These are phyloP conservation scores for Ephydatia muelleri DNA, from an alignment of 37 sponge, comb jelly and placozoan species.

Conservation along the genomic window DNA sequence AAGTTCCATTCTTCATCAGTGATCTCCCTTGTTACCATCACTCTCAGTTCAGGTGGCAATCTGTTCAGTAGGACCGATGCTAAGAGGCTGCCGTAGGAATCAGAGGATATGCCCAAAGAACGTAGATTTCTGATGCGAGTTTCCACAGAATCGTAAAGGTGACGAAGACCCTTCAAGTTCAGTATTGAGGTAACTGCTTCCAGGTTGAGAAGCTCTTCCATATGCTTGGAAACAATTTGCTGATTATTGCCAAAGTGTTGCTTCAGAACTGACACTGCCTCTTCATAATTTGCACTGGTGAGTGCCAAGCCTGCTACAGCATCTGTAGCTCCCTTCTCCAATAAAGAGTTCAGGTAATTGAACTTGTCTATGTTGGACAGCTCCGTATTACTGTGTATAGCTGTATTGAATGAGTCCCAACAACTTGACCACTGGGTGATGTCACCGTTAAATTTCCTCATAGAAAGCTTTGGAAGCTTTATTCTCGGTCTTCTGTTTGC, in stretches of 20 bases:
- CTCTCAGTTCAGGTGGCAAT: slow-evolving; percentile 16
- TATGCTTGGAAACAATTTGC: no score
- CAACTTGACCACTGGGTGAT: no score
- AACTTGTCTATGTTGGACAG: slow-evolving; percentile 16
- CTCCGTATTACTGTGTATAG: slow-evolving; percentile 14
- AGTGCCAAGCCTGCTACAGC: no score
- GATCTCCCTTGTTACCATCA: background rate
- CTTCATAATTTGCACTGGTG: background rate
- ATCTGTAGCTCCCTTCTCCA: no score
- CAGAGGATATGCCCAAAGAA: slow-evolving; percentile 1
- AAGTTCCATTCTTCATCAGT: slow-evolving; percentile 6
- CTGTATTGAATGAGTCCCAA: slow-evolving; percentile 15
- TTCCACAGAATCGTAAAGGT: background rate
- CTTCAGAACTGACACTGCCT: background rate
- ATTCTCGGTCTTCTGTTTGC: no score
- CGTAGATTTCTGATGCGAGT: background rate
- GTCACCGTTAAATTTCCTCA: no score
- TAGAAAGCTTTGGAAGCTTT: no score
- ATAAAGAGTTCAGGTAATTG: slow-evolving; percentile 6
- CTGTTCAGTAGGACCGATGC: background rate
- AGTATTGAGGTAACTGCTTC: slow-evolving; percentile 15
- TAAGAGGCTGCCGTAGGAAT: background rate
- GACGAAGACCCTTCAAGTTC: slow-evolving; percentile 9
- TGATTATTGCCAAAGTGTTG: no score
- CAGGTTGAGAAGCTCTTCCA: slow-evolving; percentile 3